Conservation (phyloP, 2,888 invertebrate species). For the Ganaspis brasiliensis region DNA sequence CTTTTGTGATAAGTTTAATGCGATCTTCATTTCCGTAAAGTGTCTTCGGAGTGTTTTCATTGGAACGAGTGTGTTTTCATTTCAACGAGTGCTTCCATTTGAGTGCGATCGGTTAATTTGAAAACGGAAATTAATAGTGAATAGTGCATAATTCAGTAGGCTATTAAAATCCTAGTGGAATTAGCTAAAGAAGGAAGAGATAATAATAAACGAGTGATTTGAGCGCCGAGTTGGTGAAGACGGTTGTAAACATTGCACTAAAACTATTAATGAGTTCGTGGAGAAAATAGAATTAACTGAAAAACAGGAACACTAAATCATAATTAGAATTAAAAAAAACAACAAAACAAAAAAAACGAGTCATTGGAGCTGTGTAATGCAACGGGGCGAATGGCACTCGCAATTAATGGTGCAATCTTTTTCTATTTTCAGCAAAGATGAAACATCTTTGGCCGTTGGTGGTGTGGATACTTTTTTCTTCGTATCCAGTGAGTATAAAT, state of each 20-base stretch:
- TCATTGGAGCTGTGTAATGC: not conserved
- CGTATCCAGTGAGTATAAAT: slow-evolving; percentile 88
- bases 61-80: not conserved
- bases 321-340: not conserved
- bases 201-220: slow-evolving; percentile 22
- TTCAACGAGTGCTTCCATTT: slow-evolving; percentile 1
- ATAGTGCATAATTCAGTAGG: not conserved
- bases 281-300: not conserved
- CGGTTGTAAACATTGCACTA: not conserved
- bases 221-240: slow-evolving; percentile 2
- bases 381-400: not conserved
- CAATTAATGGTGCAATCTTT: slow-evolving; percentile 66
- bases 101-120: slow-evolving; percentile 20
- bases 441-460: slow-evolving; percentile 95
- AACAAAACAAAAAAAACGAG: no score
- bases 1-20: slow-evolving; percentile 21
- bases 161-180: slow-evolving; percentile 25
- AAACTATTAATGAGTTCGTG: not conserved
- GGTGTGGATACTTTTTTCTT: slow-evolving; percentile 93
- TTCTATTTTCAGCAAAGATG: slow-evolving; percentile 93
- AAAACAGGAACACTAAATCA: not conserved
- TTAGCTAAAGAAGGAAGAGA: slow-evolving; percentile 5
- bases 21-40: slow-evolving; percentile 12
- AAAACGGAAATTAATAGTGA: slow-evolving; percentile 29
- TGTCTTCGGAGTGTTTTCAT: not conserved